Evolutionary conservation across 1,140 invertebrate species (phyloP), one percentile per base, ranked within the genome.

Genomic region (Monochamus saltuarius): DNA sequence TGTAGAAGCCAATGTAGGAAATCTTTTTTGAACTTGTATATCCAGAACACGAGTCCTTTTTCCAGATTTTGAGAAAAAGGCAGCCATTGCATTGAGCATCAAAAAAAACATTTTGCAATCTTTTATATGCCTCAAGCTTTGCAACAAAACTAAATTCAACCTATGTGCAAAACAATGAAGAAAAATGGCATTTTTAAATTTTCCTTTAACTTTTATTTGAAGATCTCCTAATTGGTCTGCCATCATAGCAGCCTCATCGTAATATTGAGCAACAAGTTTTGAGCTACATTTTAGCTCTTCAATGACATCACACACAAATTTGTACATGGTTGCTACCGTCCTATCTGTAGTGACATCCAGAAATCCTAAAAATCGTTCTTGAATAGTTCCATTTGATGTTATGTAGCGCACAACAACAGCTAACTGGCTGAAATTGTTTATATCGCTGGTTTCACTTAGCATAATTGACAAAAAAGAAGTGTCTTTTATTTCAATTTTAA

Each of bases 291-390:
- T 35, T 52, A 53, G 46, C 38, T 58, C 43, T 11, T 54, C 36
- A 46, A 58, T 34, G 2, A 16, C 40, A 34, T 4, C 1, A 22
- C 13, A 8, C 10, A 60, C 42, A 29, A 64, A 13, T 11, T 47
- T 49, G 17, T 47, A 40, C 34, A 63, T 35, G 39, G 11, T 39
- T 2, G 58, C 35, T 1, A 67, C 60, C n/a, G 59, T 70, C 11
- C 62, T 40, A 36, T 52, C 53, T 4, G 38, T 14, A 61, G 49
- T 60, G 9, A 68, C 62, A 46, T 70, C 56, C 22, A 60, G 19
- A 61, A 64, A 72, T 17, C 61, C 61, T 16, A 70, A 57, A 56
- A 72, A 70, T 39, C 64, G 37, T 57, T 72, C 68, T 22, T 50
- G 17, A 36, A 69, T 49, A 46, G 60, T 42, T 7, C 59, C 52